Conservation (phyloP, 2,888 invertebrate species). For the Euphydryas editha region DNA sequence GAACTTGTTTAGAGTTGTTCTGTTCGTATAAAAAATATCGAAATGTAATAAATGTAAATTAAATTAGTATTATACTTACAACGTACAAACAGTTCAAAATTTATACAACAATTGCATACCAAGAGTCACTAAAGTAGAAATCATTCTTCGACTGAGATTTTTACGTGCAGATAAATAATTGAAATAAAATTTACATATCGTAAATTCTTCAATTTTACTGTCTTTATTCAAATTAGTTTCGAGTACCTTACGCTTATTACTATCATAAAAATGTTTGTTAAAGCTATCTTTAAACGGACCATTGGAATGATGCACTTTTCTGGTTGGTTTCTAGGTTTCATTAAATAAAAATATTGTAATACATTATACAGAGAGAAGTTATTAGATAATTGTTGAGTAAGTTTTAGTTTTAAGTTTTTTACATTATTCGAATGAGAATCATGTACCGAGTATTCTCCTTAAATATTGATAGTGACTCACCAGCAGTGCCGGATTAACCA, state of each 20-base stretch:
- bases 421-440: no score
- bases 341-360: background rate
- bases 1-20: no score
- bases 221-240: background rate
- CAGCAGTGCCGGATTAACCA: no score
- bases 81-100: background rate
- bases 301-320: background rate
- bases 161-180: slow-evolving; percentile 2
- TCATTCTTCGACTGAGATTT: background rate
- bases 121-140: background rate
- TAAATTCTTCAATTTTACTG: slow-evolving; percentile 8
- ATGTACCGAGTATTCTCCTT: no score
- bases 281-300: background rate
- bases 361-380: background rate
- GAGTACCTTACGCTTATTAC: background rate
- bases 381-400: no score
- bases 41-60: background rate
- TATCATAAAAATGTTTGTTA: slow-evolving; percentile 10
- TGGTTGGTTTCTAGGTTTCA: background rate
- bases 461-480: no score
- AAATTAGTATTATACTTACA: background rate
- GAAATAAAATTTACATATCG: slow-evolving; percentile 5
- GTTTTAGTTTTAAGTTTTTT: no score
- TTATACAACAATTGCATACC: background rate
- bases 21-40: no score